Conservation (phyloP, 2,113 vertebrate species). For the Rhinogobius similis region DNA sequence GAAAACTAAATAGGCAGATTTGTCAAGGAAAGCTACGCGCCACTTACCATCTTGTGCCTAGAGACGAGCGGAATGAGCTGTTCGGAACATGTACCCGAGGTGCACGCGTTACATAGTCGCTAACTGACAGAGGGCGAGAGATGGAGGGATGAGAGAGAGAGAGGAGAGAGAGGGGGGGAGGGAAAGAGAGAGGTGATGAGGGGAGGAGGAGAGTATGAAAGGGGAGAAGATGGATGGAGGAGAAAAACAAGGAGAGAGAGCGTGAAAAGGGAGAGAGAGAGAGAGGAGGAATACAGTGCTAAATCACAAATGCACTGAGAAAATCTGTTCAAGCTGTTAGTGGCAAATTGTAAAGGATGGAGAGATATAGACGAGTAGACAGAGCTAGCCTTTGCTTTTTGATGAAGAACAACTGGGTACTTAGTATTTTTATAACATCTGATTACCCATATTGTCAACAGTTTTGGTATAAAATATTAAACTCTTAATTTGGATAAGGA, state of each 20-base stretch:
- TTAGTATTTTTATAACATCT: no score
- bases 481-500: no score
- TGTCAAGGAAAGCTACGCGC: constrained; percentile 53
- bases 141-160: constrained; percentile 41
- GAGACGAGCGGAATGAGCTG: constrained; percentile 73
- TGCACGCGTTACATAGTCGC: constrained; percentile 43
- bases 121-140: constrained; percentile 34
- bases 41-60: constrained; percentile 77
- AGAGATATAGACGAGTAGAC: not conserved
- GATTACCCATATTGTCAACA: no score
- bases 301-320: constrained; percentile 50
- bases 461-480: no score
- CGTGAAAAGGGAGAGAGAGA: not conserved
- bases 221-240: no score
- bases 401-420: no score
- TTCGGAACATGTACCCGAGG: constrained; percentile 56
- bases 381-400: not conserved
- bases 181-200: constrained; percentile 43
- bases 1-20: constrained; percentile 53
- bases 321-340: constrained; percentile 19
- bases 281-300: constrained; percentile 50
- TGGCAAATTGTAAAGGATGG: not conserved
- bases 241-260: not conserved
- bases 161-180: constrained; percentile 31
- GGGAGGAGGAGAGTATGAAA: not conserved